phyloP scores from a whole-genome alignment of 1,140 invertebrate genomes.

The Triops cancriformis region DNA sequence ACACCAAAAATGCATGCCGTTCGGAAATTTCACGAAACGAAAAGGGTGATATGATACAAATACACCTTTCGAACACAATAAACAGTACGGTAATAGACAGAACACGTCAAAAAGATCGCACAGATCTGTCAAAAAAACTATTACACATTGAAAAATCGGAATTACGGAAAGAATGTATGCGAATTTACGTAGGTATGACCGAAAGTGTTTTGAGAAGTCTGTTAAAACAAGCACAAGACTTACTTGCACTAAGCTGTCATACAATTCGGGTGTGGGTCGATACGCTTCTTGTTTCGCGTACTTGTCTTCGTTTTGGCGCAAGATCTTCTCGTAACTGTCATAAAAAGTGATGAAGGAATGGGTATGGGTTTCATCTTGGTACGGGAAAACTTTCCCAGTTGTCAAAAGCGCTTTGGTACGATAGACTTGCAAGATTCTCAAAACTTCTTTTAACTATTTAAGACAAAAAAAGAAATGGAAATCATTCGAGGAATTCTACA shows the following conservation, averaged over 20 bases:
- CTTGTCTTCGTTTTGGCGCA: neutral
- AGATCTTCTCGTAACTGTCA: neutral
- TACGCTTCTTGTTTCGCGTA: neutral
- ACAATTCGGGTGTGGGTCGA: neutral
- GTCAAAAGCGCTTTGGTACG: neutral
- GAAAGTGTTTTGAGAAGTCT: too few species aligned
- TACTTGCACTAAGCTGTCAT: neutral
- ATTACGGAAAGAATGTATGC: neutral
- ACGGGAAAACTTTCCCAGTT: neutral
- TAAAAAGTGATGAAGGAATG: neutral
- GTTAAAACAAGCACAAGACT: neutral
- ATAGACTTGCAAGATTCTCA: neutral
- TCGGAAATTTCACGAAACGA: too few species aligned
- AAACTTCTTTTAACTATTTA: neutral
- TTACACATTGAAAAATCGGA: neutral
- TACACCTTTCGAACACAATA: too few species aligned
- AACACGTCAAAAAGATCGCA: too few species aligned
- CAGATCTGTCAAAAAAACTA: neutral
- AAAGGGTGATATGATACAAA: too few species aligned
- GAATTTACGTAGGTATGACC: too few species aligned
- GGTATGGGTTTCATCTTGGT: neutral
- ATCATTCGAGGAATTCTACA: neutral
- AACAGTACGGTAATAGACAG: too few species aligned
- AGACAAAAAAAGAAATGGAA: neutral
- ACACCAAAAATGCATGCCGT: too few species aligned